Conservation (phyloP, 2,113 vertebrate species). For the Columba livia region DNA sequence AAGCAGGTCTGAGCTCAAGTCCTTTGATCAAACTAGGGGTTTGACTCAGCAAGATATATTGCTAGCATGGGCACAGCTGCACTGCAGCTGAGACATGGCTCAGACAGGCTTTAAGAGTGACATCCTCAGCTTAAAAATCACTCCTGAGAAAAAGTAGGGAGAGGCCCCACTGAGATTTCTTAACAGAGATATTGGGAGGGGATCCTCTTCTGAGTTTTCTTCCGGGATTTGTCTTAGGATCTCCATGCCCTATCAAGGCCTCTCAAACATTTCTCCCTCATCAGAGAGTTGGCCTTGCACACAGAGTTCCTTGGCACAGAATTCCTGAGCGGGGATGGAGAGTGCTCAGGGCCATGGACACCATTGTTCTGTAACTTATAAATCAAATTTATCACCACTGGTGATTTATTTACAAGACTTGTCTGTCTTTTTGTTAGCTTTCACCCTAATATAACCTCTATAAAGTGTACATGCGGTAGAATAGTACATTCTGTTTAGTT, state of each 20-base stretch:
- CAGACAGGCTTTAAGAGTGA: not conserved
- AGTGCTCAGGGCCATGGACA: not conserved
- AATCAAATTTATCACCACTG: not conserved
- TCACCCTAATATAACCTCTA: not conserved
- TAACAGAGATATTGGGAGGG: not conserved
- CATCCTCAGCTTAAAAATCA: not conserved
- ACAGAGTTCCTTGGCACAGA: not conserved
- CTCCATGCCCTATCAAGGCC: not conserved
- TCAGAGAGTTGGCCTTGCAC: not conserved
- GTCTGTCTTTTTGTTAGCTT: not conserved
- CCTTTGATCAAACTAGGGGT: not conserved
- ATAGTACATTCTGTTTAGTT: not conserved
- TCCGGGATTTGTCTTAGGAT: not conserved
- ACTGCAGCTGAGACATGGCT: not conserved
- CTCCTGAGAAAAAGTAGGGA: not conserved
- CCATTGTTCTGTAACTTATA: not conserved
- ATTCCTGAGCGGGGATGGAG: not conserved
- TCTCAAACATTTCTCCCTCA: not conserved
- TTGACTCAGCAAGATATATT: not conserved
- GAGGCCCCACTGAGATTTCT: not conserved
- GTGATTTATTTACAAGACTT: not conserved
- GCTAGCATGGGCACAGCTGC: not conserved
- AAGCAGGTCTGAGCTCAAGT: not conserved
- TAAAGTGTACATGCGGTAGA: not conserved
- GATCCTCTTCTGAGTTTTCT: not conserved